Conservation (phyloP, 2,888 invertebrate species). For the Himalopsyche japonica region DNA sequence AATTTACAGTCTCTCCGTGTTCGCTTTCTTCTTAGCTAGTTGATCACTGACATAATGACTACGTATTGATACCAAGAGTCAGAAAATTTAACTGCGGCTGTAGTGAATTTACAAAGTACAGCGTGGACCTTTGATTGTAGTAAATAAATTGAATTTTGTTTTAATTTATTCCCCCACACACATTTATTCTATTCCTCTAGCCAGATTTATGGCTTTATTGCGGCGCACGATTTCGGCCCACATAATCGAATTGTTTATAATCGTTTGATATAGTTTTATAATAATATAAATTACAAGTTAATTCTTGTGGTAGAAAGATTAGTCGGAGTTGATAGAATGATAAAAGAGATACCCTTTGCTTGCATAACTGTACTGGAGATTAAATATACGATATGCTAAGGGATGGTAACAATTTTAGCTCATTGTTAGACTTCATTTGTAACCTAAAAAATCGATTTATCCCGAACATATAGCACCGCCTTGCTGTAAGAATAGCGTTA, state of each 20-base stretch:
- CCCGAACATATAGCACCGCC: too few relatives aligned
- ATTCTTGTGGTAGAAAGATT: not conserved
- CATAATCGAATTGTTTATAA: conserved; percentile 2
- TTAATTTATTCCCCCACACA: conserved; percentile 16
- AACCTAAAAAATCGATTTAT: too few relatives aligned
- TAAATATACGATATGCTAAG: too few relatives aligned
- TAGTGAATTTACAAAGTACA: not conserved
- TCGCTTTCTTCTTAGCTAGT: not conserved
- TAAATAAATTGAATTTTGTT: conserved; percentile 25
- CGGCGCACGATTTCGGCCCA: conserved; percentile 29
- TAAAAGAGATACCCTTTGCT: not conserved
- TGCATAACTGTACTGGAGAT: too few relatives aligned
- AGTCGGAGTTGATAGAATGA: not conserved
- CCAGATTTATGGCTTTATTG: conserved; percentile 38
- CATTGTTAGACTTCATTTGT: too few relatives aligned
- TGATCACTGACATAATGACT: not conserved
- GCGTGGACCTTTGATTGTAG: not conserved
- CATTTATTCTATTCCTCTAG: not conserved
- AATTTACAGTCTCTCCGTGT: too few relatives aligned
- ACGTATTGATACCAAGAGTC: not conserved
- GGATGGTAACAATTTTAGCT: too few relatives aligned
- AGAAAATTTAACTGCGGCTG: not conserved
- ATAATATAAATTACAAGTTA: not conserved
- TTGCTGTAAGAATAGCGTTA: too few relatives aligned
- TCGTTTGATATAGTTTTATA: not conserved